Base-by-base conservation (phyloP, 1,140 invertebrate species). In the Pygmarrhopalites habei region DNA sequence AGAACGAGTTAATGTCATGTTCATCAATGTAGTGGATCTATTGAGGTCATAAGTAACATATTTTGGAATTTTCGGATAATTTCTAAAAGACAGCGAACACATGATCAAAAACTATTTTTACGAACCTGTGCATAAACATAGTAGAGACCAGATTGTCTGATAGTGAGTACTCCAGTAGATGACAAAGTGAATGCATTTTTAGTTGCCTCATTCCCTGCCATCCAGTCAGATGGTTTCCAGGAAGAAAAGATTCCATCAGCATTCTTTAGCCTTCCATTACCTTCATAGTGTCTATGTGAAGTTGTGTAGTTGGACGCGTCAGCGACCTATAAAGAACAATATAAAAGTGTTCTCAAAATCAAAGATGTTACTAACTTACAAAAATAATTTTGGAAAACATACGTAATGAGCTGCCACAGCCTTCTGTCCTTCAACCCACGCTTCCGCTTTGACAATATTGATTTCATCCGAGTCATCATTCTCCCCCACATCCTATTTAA, bases 1-100 rank as follows among this genome's bases (percentile, higher is more conserved):
- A 76, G 66, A 81, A 86, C 0, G 83, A 82, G 69, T 84, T 85
- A 51, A 78, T 77, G 61, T 85, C 81, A 66, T 85, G 81, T 15
- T 79, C 76, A 67, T 86, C 84, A 12, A 83, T 72, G 68, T 85
- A 86, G 72, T 81, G 83, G 30, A 86, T 81, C 79, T 74, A 64
- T 28, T 63, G 53, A 64, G 46, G 21, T 62, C 46, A 25, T 35
- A 60, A 62, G 60, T 52, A 35, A 62, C 59, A 51, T 26, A 39
- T 19, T 19, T n/a, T 30, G 19, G 5, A 19, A 32, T 0, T 32
- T 49, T 29, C 2, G 32, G 29, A 57, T 39, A 43, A 21, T 65
- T 49, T 28, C 30, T 64, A 25, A n/a, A n/a, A n/a, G n/a, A n/a
- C 25, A 57, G 44, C 35, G 41, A 39, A 25, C 57, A 26, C 52